Conservation (phyloP, 1,140 invertebrate genomes). For the Conus betulinus region DNA sequence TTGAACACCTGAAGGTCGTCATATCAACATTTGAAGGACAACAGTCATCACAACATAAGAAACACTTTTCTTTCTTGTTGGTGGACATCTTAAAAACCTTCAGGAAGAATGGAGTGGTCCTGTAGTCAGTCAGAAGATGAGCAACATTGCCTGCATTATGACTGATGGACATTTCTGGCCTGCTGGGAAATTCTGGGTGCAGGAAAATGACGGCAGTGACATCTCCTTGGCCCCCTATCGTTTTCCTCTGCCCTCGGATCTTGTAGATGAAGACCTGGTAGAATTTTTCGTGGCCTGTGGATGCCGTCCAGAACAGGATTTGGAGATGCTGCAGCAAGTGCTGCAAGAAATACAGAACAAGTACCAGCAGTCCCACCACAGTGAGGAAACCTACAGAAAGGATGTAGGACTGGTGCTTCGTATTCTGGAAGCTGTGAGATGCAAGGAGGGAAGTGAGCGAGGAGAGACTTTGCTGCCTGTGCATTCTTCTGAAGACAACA, state of each 20-base stretch:
- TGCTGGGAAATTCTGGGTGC: neutral
- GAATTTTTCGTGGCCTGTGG: slow-evolving; percentile 33
- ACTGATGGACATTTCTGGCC: neutral
- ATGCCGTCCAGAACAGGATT: neutral
- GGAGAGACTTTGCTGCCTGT: slow-evolving; percentile 46
- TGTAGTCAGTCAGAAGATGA: neutral
- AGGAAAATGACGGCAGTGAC: slow-evolving; percentile 10
- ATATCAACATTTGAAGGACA: neutral
- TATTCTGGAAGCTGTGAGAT: slow-evolving; percentile 20
- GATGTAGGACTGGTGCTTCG: slow-evolving; percentile 21
- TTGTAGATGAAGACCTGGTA: slow-evolving; percentile 26
- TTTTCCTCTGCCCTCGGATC: slow-evolving; percentile 36
- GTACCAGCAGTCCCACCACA: neutral
- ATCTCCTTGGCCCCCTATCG: slow-evolving; percentile 47
- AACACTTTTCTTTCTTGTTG: neutral
- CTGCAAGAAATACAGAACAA: slow-evolving; percentile 36
- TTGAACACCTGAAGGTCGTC: slow-evolving; percentile 8
- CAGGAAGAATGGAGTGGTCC: neutral
- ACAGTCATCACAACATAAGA: neutral
- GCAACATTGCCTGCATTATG: neutral
- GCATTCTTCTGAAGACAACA: slow-evolving; percentile 5
- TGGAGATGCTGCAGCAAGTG: slow-evolving; percentile 26
- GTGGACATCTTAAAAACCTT: neutral
- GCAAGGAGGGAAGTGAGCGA: neutral
- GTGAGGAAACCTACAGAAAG: neutral